Base-by-base conservation (phyloP, 2,888 invertebrate genomes). In the Tanytarsus gracilentus region DNA sequence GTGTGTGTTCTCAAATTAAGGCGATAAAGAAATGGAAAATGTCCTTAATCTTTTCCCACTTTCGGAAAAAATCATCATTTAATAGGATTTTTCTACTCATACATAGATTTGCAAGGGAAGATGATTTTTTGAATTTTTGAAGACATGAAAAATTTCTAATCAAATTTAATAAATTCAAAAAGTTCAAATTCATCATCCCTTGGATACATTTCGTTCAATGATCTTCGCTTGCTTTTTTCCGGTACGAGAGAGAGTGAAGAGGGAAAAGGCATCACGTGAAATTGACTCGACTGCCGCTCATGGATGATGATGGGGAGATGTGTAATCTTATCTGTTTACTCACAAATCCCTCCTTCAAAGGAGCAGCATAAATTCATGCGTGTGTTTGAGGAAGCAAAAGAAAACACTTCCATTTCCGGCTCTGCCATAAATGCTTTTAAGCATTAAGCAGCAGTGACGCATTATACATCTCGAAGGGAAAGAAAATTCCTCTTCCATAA, bases 321-420 rank as follows among this genome's bases (percentile, higher is more conserved):
- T 21, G 55, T 55, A 55, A 55, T 55, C 55, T 55, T 55, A 55
- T 55, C 55, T 55, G 55, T 55, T 55, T 40, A 55, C 40, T 30
- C 33, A 18, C 33, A 30, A 55, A 55, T 39, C 16, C 39, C 21
- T 55, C 26, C 21, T 23, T 11, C 18, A 2, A 16, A 44, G 11
- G 23, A 23, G 9, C 33, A 11, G 23, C n/a, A n/a, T n/a, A n/a
- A n/a, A n/a, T n/a, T n/a, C n/a, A n/a, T n/a, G n/a, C n/a, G n/a
- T n/a, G n/a, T n/a, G 23, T 11, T 9, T 21, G 40, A 18, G 33
- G 11, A 33, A 33, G 33, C 33, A 44, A 23, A 44, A 21, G 6
- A 39, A 53, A 53, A 7, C 23, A 39, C 18, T 53, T 53, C 39
- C 27, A 55, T 55, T 39, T 55, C 55, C 55, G 55, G 39, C 33